phyloP scores from a whole-genome alignment of 1,140 invertebrate species.

The Ips typographus region DNA sequence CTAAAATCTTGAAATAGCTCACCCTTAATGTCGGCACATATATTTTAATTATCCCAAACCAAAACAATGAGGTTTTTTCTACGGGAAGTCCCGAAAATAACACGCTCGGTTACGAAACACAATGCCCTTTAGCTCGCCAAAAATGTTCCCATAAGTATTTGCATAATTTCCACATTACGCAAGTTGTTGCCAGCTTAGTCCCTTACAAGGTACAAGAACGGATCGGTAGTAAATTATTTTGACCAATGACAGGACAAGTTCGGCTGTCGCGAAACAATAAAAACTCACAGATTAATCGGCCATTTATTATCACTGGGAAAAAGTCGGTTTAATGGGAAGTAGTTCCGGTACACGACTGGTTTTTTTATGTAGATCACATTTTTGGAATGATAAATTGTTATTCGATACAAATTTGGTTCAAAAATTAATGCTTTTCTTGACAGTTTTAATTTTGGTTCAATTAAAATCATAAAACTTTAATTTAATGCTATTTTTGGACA shows the following conservation, averaged over 20 bases:
- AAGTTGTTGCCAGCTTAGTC: conserved; percentile 31
- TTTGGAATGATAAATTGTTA: too few species aligned
- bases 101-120: conserved; percentile 28
- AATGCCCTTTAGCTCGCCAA: conserved; percentile 18
- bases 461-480: too few species aligned
- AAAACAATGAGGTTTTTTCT: conserved; percentile 26
- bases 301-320: conserved; percentile 12
- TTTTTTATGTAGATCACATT: too few species aligned
- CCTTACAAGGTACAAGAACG: conserved; percentile 26
- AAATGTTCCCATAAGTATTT: conserved; percentile 31
- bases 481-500: too few species aligned
- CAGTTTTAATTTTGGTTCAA: too few species aligned
- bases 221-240: conserved; percentile 20
- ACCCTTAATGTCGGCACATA: conserved; percentile 4
- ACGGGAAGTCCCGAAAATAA: conserved; percentile 26
- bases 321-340: too few species aligned
- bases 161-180: conserved; percentile 36
- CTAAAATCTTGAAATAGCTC: background rate
- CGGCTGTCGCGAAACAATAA: conserved; percentile 29
- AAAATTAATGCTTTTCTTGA: too few species aligned
- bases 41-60: conserved; percentile 32
- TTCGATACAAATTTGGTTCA: too few species aligned
- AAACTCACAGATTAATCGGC: conserved; percentile 28
- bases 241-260: conserved; percentile 32
- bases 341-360: too few species aligned